Evolutionary conservation across 2,888 invertebrate species (phyloP).

Genomic region (Sicus ferrugineus): DNA sequence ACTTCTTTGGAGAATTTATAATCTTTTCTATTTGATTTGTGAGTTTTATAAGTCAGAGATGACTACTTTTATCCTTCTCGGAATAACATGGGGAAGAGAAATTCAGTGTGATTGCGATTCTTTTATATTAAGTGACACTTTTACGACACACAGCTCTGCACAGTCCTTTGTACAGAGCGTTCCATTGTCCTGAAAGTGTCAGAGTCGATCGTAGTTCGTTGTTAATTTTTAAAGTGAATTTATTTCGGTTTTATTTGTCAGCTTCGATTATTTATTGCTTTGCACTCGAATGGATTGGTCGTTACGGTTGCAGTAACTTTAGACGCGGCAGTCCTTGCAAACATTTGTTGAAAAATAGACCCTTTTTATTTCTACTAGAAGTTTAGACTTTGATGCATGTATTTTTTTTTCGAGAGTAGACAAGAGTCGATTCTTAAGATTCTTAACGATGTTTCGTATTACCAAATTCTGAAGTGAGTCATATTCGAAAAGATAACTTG

Average conservation of each 20-base stretch:
- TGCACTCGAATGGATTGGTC: not conserved
- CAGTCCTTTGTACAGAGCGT: too few relatives aligned
- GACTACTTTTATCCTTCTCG: not conserved
- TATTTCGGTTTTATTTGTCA: not conserved
- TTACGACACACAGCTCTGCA: too few relatives aligned
- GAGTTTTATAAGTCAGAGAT: slow-evolving; percentile 1
- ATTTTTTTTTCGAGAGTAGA: too few relatives aligned
- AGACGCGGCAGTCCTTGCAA: too few relatives aligned
- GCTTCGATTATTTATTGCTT: not conserved
- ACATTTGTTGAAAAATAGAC: too few relatives aligned
- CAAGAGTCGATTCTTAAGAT: not conserved
- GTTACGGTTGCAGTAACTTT: not conserved
- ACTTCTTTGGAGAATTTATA: slow-evolving; percentile 5
- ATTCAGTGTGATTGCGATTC: not conserved
- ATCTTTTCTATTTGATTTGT: slow-evolving; percentile 13
- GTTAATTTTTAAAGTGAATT: not conserved
- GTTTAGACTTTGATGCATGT: too few relatives aligned
- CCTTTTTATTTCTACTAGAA: too few relatives aligned
- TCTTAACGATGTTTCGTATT: not conserved
- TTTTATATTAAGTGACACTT: not conserved
- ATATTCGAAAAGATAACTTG: not conserved
- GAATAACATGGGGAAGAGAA: not conserved
- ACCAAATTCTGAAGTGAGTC: not conserved
- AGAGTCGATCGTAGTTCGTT: not conserved
- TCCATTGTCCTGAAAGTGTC: not conserved